Conservation (phyloP, 1,140 invertebrate species). For the Lordiphosa mommai region DNA sequence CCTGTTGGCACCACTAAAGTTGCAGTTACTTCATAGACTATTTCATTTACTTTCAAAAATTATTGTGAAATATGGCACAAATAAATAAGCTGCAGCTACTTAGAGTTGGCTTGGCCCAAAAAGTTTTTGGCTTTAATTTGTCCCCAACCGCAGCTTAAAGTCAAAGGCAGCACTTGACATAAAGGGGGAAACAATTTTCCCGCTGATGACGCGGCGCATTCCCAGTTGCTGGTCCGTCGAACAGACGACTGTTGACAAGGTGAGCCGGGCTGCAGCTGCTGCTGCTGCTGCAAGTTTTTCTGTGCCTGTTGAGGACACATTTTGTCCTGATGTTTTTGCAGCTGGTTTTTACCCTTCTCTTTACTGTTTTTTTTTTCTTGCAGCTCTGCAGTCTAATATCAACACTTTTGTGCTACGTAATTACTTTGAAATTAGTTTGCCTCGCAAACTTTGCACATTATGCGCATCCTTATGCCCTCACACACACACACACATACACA, state of each 20-base stretch:
- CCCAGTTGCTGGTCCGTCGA: no score
- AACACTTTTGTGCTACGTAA: slow-evolving; percentile 78
- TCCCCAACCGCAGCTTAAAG: background rate
- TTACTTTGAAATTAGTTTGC: slow-evolving; percentile 78
- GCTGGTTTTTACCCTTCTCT: slow-evolving; percentile 18
- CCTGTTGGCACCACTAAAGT: no score
- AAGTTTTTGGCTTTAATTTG: no score
- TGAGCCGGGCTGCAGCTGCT: no score
- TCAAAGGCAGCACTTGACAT: slow-evolving; percentile 13
- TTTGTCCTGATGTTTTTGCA: slow-evolving; percentile 67
- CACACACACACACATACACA: slow-evolving; percentile 17
- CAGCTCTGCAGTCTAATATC: slow-evolving; percentile 67
- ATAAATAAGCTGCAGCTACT: no score
- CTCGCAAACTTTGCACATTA: slow-evolving; percentile 76
- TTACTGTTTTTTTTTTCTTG: background rate
- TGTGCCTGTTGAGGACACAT: slow-evolving; percentile 61
- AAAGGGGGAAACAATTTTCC: background rate
- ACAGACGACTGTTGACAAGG: no score
- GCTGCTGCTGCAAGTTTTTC: no score
- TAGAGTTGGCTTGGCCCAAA: no score
- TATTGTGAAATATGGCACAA: no score
- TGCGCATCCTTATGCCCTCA: slow-evolving; percentile 69
- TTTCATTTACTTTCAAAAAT: no score
- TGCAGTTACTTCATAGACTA: no score
- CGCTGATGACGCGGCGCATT: no score